Evolutionary conservation across 1,140 invertebrate genomes (phyloP), one percentile per base, ranked within the genome.

Genomic region (Uloborus diversus): DNA sequence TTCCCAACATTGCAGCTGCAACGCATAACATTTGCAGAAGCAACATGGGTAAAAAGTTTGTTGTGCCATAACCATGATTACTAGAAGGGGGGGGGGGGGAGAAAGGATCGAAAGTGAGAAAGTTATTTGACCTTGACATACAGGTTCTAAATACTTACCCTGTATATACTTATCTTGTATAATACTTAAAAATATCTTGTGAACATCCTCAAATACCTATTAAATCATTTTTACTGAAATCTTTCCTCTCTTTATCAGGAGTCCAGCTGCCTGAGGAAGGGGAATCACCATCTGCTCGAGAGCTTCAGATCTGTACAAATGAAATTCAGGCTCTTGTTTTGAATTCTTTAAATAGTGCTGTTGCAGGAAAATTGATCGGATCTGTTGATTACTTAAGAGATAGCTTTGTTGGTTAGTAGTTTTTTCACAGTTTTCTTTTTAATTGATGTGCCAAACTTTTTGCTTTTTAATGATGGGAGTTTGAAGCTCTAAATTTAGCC

Each of bases 361-460:
- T 97, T 3, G 94, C 93, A 20, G 89, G 91, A 62, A 92, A 95
- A 85, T 87, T 97, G 27, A 91, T 94, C 4, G 90, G 91, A 49
- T 95, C 94, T 14, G 92, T 97, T 0, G 92, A 95, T 82, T 93
- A 93, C 84, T 88, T 96, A 7, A 90, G 92, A 79, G 93, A 96
- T 57, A 92, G 91, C 1, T 95, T 94, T 83, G 91, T 94, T 70
- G 89, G 89, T 88, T 81, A 56, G 47, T 33, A 17, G 14, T 68
- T 27, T 47, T n/a, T n/a, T n/a, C 9, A 11, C n/a, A 47, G n/a
- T n/a, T 47, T n/a, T n/a, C 9, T 11, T 47, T 47, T 9, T 11
- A 47, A 47, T n/a, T 47, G 42, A 9, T 47, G 42, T n/a, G 9
- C 9, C n/a, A 9, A 11, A 47, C n/a, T 47, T 11, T 11, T 47